Percentiles rank a stretch among this genome's conserved stretches.
phyloP scores from a whole-genome alignment of 2,888 invertebrate species.

The Hybos culiciformis region DNA sequence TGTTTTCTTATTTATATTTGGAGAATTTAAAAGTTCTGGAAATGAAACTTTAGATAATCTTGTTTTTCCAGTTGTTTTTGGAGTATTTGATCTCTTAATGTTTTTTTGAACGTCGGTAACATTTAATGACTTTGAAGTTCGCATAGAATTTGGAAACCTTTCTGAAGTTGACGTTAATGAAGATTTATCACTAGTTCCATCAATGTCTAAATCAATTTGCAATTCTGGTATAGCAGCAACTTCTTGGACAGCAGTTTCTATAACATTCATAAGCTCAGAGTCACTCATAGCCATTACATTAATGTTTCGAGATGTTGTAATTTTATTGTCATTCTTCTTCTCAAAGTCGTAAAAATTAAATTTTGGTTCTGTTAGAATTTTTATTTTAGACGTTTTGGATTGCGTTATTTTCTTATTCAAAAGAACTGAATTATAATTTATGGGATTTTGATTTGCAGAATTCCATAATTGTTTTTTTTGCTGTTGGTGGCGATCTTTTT shows the following conservation, averaged over 20 bases:
- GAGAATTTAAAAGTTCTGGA: no score
- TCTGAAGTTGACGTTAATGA: no score
- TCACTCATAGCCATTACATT: constrained; percentile 12
- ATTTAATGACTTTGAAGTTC: no score
- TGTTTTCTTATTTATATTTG: no score
- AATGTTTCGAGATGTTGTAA: constrained; percentile 7
- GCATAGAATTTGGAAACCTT: no score
- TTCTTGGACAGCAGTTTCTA: constrained; percentile 11
- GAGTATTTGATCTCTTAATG: no score
- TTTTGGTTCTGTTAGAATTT: constrained; percentile 7
- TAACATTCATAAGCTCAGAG: constrained; percentile 11
- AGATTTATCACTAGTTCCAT: no score
- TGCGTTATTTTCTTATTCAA: background rate
- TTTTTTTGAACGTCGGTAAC: no score
- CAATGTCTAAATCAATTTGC: no score
- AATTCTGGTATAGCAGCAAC: no score
- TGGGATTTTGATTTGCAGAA: background rate
- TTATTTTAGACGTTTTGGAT: constrained; percentile 10
- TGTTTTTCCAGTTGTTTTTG: no score
- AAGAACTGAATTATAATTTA: background rate
- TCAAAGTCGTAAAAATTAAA: background rate
- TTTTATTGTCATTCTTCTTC: background rate
- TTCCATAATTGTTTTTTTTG: constrained; percentile 10
- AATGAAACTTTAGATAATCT: no score
- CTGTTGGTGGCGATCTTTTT: constrained; percentile 8